Percentiles rank a stretch among this genome's conserved stretches.
These are phyloP conservation scores for Cyanoderma ruficeps DNA, from an alignment of 2,113 vertebrate genomes.

Conservation along the genomic window DNA sequence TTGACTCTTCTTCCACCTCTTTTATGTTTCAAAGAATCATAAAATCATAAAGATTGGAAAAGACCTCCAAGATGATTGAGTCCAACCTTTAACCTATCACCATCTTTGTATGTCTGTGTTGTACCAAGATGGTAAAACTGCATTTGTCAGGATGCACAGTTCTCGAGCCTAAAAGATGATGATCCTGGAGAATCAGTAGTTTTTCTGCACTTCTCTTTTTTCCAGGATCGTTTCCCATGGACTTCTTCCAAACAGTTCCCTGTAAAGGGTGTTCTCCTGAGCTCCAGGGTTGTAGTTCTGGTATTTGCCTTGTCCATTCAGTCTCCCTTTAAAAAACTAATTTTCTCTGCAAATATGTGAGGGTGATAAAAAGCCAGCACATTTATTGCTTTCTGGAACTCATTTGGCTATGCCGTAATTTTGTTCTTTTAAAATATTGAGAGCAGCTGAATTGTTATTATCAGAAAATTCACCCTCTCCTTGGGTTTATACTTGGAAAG, in stretches of 20 bases:
- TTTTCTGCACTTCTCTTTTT: not conserved
- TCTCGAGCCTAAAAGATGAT: not conserved
- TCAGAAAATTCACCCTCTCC: not conserved
- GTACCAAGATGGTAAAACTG: not conserved
- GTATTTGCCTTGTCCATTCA: not conserved
- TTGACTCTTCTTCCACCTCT: not conserved
- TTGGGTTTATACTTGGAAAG: not conserved
- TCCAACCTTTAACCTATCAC: not conserved
- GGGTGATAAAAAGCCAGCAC: not conserved
- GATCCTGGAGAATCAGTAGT: not conserved
- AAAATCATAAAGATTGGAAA: not conserved
- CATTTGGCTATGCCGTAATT: not conserved
- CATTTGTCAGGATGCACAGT: not conserved
- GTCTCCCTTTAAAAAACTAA: not conserved
- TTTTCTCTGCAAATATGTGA: not conserved
- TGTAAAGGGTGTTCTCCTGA: not conserved
- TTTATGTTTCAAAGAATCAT: not conserved
- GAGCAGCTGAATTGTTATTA: not conserved
- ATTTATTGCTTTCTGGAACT: constrained; percentile 31
- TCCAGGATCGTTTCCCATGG: not conserved
- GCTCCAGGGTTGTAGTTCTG: not conserved
- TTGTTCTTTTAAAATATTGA: not conserved
- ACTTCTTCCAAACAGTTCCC: not conserved
- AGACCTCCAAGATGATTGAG: not conserved
- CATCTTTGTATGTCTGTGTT: not conserved